These are phyloP conservation scores for Stenoptilia bipunctidactyla DNA, from an alignment of 2,888 invertebrate genomes.

Conservation along the genomic window DNA sequence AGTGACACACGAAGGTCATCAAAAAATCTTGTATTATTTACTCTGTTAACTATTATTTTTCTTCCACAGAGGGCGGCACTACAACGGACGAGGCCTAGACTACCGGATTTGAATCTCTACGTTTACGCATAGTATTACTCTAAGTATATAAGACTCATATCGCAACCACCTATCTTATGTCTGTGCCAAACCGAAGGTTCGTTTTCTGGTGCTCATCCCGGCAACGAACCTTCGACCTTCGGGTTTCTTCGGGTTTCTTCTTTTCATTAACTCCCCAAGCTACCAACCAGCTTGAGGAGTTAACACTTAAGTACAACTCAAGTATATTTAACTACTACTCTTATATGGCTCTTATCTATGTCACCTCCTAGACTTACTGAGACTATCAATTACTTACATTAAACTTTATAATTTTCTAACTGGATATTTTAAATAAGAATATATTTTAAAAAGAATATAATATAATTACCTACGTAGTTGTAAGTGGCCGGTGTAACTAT, in stretches of 20 bases:
- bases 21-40: too few relatives aligned
- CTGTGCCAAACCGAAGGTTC: conserved; percentile 4
- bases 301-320: too few relatives aligned
- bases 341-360: conserved; percentile 40
- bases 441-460: too few relatives aligned
- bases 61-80: conserved; percentile 33
- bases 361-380: conserved; percentile 45
- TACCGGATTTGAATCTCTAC: conserved; percentile 20
- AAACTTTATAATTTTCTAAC: conserved; percentile 30
- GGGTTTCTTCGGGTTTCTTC: too few relatives aligned
- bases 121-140: conserved; percentile 6
- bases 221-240: too few relatives aligned
- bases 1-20: too few relatives aligned
- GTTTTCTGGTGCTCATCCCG: too few relatives aligned
- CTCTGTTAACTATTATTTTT: too few relatives aligned
- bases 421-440: conserved; percentile 11
- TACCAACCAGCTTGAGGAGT: too few relatives aligned
- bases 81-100: conserved; percentile 54
- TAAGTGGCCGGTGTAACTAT: conserved; percentile 13
- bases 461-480: too few relatives aligned
- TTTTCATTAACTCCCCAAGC: too few relatives aligned
- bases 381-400: conserved; percentile 19
- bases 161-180: conserved; percentile 10
- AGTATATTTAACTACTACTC: conserved; percentile 19
- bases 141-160: too few relatives aligned